Evolutionary conservation across 2,888 invertebrate species (phyloP), one percentile per base, ranked within the genome.

Genomic region (Acrobasis suavella): DNA sequence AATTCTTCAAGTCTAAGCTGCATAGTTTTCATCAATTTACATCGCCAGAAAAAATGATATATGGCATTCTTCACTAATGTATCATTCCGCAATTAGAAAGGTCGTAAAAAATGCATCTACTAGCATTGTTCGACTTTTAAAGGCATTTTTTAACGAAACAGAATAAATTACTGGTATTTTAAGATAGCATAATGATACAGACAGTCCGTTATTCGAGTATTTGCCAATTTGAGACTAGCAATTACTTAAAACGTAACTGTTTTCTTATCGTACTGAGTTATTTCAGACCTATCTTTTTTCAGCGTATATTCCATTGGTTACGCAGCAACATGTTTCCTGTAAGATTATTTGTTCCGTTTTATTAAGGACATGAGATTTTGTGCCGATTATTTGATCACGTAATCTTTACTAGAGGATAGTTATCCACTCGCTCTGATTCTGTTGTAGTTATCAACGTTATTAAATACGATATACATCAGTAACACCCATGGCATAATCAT

Each of bases 21-120:
- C 84, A 87, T 89, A 89, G 86, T 90, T 89, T 89, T 81, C 77
- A 77, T 77, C 77, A 77, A 75, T 75, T 72, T 64, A 67, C 65
- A 73, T 70, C 64, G 72, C 67, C 51, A 60, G 58, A 60, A 58
- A 65, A 58, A 61, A 54, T 60, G 60, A 60, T 60, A 60, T 15
- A 16, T 37, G 17, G n/a, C 39, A 60, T 60, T 60, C 60, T 60
- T 51, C 42, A 60, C 51, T 60, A 60, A 60, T 60, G 60, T 60
- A 60, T 60, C 60, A 60, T 60, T 60, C 51, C 60, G 42, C 60
- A 51, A 60, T 60, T 60, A 60, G 60, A 60, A 52, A 52, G 60
- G 38, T 39, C 39, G 60, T 60, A 60, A 60, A 60, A 60, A 60
- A 51, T 42, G 37, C 39, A 17, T 60, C n/a, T 60, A 42, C 51